Evolutionary conservation across 2,113 vertebrate genomes (phyloP).

Genomic region (Machaerirhynchus nigripectus): DNA sequence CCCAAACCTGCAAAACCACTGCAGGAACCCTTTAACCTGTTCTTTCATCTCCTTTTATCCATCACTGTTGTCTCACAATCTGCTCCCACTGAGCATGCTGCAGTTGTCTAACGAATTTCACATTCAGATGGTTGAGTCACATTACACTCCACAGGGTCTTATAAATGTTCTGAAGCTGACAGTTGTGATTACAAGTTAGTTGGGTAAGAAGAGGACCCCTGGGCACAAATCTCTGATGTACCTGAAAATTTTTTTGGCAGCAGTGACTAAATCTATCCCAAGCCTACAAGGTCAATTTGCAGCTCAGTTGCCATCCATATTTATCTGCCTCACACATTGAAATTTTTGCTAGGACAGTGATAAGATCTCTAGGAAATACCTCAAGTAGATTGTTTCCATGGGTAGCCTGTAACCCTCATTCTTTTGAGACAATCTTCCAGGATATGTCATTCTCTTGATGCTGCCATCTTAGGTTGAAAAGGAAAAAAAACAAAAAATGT

Average conservation of each 20-base stretch:
- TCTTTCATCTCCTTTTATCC: conserved; percentile 14
- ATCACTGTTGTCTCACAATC: not conserved
- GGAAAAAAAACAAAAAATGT: not conserved
- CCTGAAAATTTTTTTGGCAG: conserved; percentile 62
- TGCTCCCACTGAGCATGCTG: conserved; percentile 35
- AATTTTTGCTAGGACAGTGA: conserved; percentile 26
- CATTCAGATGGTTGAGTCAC: conserved; percentile 51
- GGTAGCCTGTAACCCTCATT: not conserved
- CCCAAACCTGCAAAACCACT: conserved; percentile 41
- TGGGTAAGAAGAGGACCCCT: conserved; percentile 53
- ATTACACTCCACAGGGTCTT: conserved; percentile 48
- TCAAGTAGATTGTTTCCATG: not conserved
- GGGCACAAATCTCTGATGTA: conserved; percentile 57
- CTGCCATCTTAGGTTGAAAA: not conserved
- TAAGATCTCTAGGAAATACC: not conserved
- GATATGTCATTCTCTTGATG: not conserved
- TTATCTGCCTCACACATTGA: conserved; percentile 43
- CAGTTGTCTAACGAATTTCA: conserved; percentile 59
- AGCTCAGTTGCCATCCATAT: conserved; percentile 54
- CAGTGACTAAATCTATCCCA: conserved; percentile 50
- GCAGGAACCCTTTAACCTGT: conserved; percentile 36
- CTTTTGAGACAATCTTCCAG: not conserved
- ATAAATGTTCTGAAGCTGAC: conserved; percentile 56
- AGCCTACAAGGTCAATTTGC: conserved; percentile 57
- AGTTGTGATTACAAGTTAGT: conserved; percentile 66